Conservation (phyloP, 2,797 vertebrate species). For the Lophotriccus pileatus region DNA sequence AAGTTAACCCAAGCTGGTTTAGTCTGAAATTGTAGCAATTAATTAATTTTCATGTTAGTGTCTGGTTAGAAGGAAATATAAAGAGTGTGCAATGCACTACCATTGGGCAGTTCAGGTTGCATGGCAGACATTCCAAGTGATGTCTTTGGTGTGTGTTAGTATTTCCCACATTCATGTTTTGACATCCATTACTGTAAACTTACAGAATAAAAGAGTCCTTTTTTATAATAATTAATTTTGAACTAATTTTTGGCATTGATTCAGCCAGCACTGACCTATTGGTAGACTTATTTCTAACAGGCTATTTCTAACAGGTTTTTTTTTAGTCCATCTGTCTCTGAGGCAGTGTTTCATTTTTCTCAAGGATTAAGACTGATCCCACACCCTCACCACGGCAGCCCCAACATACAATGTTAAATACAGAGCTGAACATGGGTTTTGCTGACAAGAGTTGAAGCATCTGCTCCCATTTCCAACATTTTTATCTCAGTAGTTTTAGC, state of each 20-base stretch:
- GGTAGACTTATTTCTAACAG: not conserved
- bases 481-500: not conserved
- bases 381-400: not conserved
- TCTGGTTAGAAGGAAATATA: not conserved
- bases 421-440: not conserved
- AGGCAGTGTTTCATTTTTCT: not conserved
- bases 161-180: not conserved
- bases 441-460: not conserved
- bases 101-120: not conserved
- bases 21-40: not conserved
- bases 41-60: not conserved
- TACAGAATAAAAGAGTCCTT: not conserved
- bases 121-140: not conserved
- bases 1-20: not conserved
- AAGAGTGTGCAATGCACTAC: accelerated
- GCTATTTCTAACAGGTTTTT: not conserved
- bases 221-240: not conserved
- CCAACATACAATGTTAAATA: not conserved
- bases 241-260: not conserved
- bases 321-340: not conserved
- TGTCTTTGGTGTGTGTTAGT: accelerated
- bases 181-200: not conserved
- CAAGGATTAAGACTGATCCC: too few species aligned
- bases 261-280: not conserved
- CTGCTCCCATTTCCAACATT: not conserved